These are phyloP conservation scores for Erebia ligea DNA, from an alignment of 2,888 invertebrate genomes.

Conservation along the genomic window DNA sequence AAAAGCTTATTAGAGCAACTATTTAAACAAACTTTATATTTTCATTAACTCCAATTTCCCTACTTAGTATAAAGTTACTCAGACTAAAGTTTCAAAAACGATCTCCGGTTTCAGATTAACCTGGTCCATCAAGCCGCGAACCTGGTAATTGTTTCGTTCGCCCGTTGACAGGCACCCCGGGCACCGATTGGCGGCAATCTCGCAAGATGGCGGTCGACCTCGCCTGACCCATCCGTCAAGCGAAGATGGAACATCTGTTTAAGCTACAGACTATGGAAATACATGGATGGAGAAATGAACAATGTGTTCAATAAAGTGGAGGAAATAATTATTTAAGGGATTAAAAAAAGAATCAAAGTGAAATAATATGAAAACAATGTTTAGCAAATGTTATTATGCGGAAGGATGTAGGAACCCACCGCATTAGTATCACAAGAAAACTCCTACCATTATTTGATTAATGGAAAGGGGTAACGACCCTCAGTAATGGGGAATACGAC, in stretches of 20 bases:
- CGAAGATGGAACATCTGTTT: slow-evolving; percentile 79
- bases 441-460: no score
- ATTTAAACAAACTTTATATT: background rate
- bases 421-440: no score
- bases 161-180: slow-evolving; percentile 70
- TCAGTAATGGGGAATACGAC: no score
- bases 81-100: slow-evolving; percentile 47
- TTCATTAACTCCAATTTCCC: slow-evolving; percentile 15
- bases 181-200: slow-evolving; percentile 71
- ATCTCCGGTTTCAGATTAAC: slow-evolving; percentile 64
- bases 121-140: slow-evolving; percentile 66
- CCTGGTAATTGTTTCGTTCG: slow-evolving; percentile 73
- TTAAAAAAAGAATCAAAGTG: no score
- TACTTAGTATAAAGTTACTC: slow-evolving; percentile 19
- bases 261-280: slow-evolving; percentile 47
- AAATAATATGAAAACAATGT: no score
- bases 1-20: background rate
- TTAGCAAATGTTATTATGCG: no score
- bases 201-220: slow-evolving; percentile 77
- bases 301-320: background rate
- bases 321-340: background rate
- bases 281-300: background rate
- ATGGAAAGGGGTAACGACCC: no score
- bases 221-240: slow-evolving; percentile 79
- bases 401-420: no score